Evolutionary conservation across 2,113 vertebrate genomes (phyloP).

Genomic region (Clupea harengus): DNA sequence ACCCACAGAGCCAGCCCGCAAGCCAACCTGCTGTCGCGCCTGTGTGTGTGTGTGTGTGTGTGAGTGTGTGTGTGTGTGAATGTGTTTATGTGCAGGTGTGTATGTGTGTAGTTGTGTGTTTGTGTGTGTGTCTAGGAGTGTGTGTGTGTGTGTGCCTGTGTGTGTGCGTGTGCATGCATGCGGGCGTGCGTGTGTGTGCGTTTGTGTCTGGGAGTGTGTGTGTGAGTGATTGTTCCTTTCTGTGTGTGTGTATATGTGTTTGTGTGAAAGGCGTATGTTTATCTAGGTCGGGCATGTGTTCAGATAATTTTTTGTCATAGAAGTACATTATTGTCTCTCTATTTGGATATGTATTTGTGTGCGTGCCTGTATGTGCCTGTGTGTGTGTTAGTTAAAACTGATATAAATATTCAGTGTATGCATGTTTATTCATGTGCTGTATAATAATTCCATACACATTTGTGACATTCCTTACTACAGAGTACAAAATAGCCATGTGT

Average conservation of each 20-base stretch:
- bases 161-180: slow-evolving; percentile 8
- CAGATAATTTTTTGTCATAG: too few relatives aligned
- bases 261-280: background rate
- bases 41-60: slow-evolving; percentile 16
- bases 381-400: too few relatives aligned
- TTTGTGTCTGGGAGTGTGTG: background rate
- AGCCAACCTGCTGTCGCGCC: background rate
- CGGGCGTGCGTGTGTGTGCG: slow-evolving; percentile 12
- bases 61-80: slow-evolving; percentile 9
- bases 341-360: too few relatives aligned
- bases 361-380: too few relatives aligned
- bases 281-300: too few relatives aligned
- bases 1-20: slow-evolving; percentile 41
- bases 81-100: background rate
- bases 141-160: background rate
- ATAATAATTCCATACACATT: too few relatives aligned
- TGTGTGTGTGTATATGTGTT: background rate
- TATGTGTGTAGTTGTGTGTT: background rate
- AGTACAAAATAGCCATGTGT: too few relatives aligned
- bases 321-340: too few relatives aligned
- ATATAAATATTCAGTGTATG: too few relatives aligned
- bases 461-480: too few relatives aligned
- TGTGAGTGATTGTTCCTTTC: background rate
- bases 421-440: too few relatives aligned
- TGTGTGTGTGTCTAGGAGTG: background rate